Evolutionary conservation across 2,888 invertebrate species (phyloP).

Genomic region (Aphrophora alni): DNA sequence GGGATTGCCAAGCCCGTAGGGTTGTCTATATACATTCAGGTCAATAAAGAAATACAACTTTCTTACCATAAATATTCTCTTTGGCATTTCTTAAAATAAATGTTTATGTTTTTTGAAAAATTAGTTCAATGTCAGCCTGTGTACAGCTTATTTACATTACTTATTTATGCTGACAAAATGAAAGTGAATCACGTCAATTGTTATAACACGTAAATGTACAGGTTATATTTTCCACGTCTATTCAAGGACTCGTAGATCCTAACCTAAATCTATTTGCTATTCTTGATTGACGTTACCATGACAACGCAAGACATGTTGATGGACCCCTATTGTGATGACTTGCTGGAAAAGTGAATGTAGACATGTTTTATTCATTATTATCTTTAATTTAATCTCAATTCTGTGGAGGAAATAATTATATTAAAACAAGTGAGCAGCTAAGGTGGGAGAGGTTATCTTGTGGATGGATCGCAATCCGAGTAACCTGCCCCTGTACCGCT

Average conservation of each 20-base stretch:
- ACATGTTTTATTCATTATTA: background rate
- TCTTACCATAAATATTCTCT: too few relatives aligned
- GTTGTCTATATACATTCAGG: too few relatives aligned
- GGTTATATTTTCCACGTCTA: background rate
- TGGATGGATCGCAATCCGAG: background rate
- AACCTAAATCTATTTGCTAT: background rate
- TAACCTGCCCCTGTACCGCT: background rate
- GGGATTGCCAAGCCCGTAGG: too few relatives aligned
- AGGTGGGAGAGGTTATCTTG: background rate
- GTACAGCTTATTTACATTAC: background rate
- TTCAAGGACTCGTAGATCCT: background rate
- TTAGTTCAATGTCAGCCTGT: too few relatives aligned
- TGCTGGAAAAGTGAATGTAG: background rate
- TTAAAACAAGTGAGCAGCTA: background rate
- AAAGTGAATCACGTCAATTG: background rate
- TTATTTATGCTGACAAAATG: background rate
- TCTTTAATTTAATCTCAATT: background rate
- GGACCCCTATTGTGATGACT: too few relatives aligned
- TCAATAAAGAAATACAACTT: too few relatives aligned
- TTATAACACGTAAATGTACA: background rate
- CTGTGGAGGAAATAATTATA: background rate
- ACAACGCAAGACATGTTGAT: too few relatives aligned
- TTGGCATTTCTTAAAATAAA: too few relatives aligned
- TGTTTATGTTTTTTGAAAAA: too few relatives aligned
- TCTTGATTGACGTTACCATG: background rate